Conservation (phyloP, 1,140 invertebrate genomes). For the Drosophila sp. region DNA sequence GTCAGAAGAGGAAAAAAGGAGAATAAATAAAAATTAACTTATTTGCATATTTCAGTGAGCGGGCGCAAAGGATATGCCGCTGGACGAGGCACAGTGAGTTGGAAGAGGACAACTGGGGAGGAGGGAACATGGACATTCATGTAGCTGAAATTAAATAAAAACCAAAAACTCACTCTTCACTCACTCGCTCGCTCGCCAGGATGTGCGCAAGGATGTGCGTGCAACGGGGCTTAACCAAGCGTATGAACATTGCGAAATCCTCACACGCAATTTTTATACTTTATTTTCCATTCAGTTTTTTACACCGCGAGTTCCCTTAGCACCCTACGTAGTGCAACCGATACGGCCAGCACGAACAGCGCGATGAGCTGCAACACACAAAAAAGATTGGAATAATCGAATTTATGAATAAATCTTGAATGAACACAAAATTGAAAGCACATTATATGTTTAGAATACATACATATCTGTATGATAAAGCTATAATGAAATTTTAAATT, state of each 20-base stretch:
- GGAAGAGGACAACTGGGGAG: background rate
- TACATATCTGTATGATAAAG: no score
- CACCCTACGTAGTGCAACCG: background rate
- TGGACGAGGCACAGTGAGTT: conserved; percentile 26
- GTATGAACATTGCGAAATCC: conserved; percentile 58
- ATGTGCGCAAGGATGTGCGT: conserved; percentile 57
- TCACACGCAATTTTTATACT: conserved; percentile 53
- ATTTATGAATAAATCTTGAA: no score
- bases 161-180: conserved; percentile 26
- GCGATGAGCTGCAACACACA: background rate
- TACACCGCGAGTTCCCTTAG: conserved; percentile 5
- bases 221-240: conserved; percentile 52
- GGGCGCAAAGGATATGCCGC: conserved; percentile 62
- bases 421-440: no score
- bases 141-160: conserved; percentile 58
- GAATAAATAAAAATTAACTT: conserved; percentile 79
- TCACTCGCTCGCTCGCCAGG: conserved; percentile 24
- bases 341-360: background rate
- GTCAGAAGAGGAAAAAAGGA: conserved; percentile 40
- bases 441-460: no score
- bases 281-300: conserved; percentile 11
- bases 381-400: no score
- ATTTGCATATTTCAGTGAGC: conserved; percentile 76
- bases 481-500: no score
- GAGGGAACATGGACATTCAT: conserved; percentile 35